Evolutionary conservation across 1,140 invertebrate species (phyloP).

Genomic region (Drosophila sechellia): DNA sequence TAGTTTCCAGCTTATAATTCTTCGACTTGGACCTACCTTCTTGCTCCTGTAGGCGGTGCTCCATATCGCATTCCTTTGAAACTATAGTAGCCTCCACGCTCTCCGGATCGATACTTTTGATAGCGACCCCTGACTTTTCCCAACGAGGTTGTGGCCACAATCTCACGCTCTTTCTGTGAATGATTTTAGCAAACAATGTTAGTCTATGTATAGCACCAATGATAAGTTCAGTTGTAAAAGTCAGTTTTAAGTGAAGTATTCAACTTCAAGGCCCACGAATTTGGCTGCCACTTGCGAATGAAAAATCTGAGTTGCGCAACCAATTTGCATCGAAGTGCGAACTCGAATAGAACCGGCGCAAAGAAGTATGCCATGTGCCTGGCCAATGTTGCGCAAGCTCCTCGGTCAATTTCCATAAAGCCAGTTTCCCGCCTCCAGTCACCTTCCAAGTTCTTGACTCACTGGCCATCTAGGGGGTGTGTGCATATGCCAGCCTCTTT

Average conservation of each 20-base stretch:
- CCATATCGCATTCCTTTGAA: conserved; percentile 87
- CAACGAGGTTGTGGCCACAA: conserved; percentile 81
- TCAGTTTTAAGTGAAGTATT: neutral
- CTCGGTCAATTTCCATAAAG: conserved; percentile 40
- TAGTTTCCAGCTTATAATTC: too few species aligned
- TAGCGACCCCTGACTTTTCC: conserved; percentile 86
- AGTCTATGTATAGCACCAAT: neutral
- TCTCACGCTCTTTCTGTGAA: conserved; percentile 84
- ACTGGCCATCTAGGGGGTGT: neutral
- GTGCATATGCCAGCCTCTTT: conserved; percentile 51
- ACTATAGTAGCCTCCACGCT: conserved; percentile 86
- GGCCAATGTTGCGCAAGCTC: conserved; percentile 50
- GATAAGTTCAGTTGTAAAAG: neutral
- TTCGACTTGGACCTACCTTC: conserved; percentile 42
- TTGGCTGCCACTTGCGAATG: conserved; percentile 17
- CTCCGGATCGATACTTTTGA: conserved; percentile 85
- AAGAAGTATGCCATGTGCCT: conserved; percentile 43
- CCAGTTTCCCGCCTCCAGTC: conserved; percentile 41
- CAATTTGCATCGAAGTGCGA: conserved; percentile 57
- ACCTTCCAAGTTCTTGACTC: conserved; percentile 10
- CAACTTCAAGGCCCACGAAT: conserved; percentile 38
- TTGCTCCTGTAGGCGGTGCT: conserved; percentile 61
- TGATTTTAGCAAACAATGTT: neutral
- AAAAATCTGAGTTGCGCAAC: conserved; percentile 50
- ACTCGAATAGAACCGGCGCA: conserved; percentile 44